Base-by-base conservation (phyloP, 2,797 vertebrate species). In the Lepus oiostolus region DNA sequence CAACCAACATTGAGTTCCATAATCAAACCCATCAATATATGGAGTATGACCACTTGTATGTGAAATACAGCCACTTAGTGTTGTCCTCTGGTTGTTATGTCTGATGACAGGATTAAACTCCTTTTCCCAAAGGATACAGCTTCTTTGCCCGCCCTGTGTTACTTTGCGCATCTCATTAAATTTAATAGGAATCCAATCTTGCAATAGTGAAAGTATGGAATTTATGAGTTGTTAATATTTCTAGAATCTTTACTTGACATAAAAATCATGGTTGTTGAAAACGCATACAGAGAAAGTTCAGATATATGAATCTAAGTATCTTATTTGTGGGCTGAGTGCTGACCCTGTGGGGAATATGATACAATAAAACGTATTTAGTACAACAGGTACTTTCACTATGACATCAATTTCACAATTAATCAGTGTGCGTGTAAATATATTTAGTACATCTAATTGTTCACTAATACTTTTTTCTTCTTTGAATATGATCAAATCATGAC, bases 221-320 rank as follows among this genome's bases (percentile, higher is more conserved):
- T 60, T 47, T 72, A 24, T 32, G 6, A 85, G 1, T 72, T 67
- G 14, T 11, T 72, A 26, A 68, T 67, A 19, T 63, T 9, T 28
- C n/a, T n/a, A 70, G 54, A 65, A 67, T 67, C 9, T 80, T 80
- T 67, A 74, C 26, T n/a, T 90, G 35, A 30, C 12, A 28, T 32
- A 28, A 90, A 72, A 80, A 47, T 47, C 17, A 67, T 9, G 32
- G 19, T 65, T 81, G 10, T 85, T 85, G 7, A 80, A 93, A 90
- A 67, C 58, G 68, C 35, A 52, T 19, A 30, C 10, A 38, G 7
- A n/a, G 75, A 4, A 85, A 70, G 24, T 70, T 52, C 24, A 77
- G 83, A 77, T 65, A 67, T 60, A 47, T 90, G 4, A 32, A 35
- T 67, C 0, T 21, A 81, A 54, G 7, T 22, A 52, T 88, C 13